Base-by-base conservation (phyloP, 1,140 invertebrate species). In the Nasonia giraulti region DNA sequence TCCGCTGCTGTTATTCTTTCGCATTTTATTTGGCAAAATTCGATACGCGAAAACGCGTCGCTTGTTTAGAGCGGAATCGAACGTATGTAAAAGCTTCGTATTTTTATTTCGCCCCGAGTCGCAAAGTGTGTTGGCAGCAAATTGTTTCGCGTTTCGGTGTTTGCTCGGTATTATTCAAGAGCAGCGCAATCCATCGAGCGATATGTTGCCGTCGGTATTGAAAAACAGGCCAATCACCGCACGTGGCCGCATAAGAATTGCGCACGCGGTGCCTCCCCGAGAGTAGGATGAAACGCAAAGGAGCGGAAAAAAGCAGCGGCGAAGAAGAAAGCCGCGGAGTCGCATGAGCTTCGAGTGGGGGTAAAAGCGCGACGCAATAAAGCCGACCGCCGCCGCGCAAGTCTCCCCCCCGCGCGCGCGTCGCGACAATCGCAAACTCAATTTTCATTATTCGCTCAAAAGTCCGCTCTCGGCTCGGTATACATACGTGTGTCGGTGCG, bases 391-490 rank as follows among this genome's bases (percentile, higher is more conserved):
- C 47, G 71, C 0, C 74, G 20, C 31, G 37, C 74, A 74, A 50
- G 47, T 50, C 55, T 62, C 55, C 6, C 27, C 27, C 27, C 27
- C 27, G 27, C 27, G 27, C 27, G 1, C 20, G 10, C 10, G 27
- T 11, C 23, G 8, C 68, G 68, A 8, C 68, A 33, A 31, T 71
- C 68, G 23, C 75, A 77, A 77, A 77, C 55, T 77, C 75, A 55
- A 55, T 77, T 77, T 77, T 77, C 75, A 77, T 76, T 50, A 76
- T 76, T 76, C 74, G 74, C 17, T 47, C 40, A 74, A 74, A 74
- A 33, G 74, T 47, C 44, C 11, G 66, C 66, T n/a, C 66, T n/a
- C 66, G 66, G 23, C 40, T 47, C 33, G 33, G 74, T 8, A 23
- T 71, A 8, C 40, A 1, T 8, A 10, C 6, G 10, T 8, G 8